phyloP scores from a whole-genome alignment of 2,888 invertebrate genomes.

The Nomada ferruginata region DNA sequence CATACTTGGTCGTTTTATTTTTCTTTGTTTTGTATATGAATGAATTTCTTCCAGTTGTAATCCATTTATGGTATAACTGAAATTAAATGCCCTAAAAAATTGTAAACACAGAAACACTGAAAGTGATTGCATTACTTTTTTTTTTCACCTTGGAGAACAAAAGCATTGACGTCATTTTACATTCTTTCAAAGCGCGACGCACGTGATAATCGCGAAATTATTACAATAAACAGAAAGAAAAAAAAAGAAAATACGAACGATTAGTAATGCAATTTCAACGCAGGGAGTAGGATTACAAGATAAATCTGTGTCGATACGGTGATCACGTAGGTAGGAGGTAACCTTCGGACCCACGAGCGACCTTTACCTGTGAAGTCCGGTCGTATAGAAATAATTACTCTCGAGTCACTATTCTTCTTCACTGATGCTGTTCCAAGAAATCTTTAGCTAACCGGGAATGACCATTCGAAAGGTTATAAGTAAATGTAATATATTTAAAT shows the following conservation, averaged over 20 bases:
- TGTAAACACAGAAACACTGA: not conserved
- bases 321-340: conserved; percentile 67
- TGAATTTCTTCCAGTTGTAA: not conserved
- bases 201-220: not conserved
- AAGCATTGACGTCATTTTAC: conserved; percentile 41
- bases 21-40: not conserved
- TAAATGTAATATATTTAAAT: conserved; percentile 37
- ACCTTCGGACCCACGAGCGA: conserved; percentile 76
- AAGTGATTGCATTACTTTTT: conserved; percentile 5
- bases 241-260: not conserved
- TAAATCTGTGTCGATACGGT: conserved; percentile 64
- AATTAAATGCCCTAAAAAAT: not conserved
- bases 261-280: conserved; percentile 42
- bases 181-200: conserved; percentile 13
- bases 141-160: conserved; percentile 22
- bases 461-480: conserved; percentile 66
- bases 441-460: conserved; percentile 49
- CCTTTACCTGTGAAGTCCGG: conserved; percentile 75
- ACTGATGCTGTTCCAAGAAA: conserved; percentile 67
- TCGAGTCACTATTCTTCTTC: conserved; percentile 63
- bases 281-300: conserved; percentile 54
- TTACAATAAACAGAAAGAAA: not conserved
- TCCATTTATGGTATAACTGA: not conserved
- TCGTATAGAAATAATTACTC: conserved; percentile 69
- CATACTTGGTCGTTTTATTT: conserved; percentile 10